Conservation (phyloP, 1,140 invertebrate species). For the Drosophila athabasca region DNA sequence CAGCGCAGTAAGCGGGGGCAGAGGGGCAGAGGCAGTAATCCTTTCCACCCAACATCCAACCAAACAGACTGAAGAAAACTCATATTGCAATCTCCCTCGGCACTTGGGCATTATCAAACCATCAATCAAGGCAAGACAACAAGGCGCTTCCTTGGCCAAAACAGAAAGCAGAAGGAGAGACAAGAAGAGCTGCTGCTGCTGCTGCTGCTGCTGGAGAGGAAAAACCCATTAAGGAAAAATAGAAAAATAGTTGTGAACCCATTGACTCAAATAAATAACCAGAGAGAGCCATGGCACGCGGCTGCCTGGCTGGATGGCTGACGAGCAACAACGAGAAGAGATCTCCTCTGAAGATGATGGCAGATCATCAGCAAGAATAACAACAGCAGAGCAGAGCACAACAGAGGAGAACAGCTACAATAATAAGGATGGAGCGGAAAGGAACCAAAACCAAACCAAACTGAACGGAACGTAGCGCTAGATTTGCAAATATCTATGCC, state of each 20-base stretch:
- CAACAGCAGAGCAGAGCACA: slow-evolving; percentile 47
- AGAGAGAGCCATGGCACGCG: slow-evolving; percentile 49
- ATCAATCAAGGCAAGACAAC: slow-evolving; percentile 75
- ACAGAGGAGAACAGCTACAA: slow-evolving; percentile 73
- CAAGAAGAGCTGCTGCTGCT: neutral
- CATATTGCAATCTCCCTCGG: slow-evolving; percentile 27
- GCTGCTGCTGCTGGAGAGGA: slow-evolving; percentile 7
- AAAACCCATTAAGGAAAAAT: slow-evolving; percentile 72
- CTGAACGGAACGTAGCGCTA: neutral
- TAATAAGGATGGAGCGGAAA: slow-evolving; percentile 60
- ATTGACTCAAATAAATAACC: slow-evolving; percentile 81
- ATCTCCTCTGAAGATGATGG: slow-evolving; percentile 56
- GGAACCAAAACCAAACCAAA: slow-evolving; percentile 20
- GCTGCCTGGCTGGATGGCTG: slow-evolving; percentile 12
- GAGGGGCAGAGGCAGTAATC: slow-evolving; percentile 23
- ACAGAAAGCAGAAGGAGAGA: slow-evolving; percentile 9
- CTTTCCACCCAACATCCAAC: slow-evolving; percentile 17
- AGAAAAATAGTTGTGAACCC: slow-evolving; percentile 81
- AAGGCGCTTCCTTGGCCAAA: slow-evolving; percentile 64
- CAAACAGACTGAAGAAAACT: slow-evolving; percentile 51
- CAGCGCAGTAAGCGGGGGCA: slow-evolving; percentile 1
- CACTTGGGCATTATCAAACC: slow-evolving; percentile 69
- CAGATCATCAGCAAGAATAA: slow-evolving; percentile 74
- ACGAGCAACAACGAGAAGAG: slow-evolving; percentile 23
- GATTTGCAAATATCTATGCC: slow-evolving; percentile 79